These are phyloP conservation scores for Falco naumanni DNA, from an alignment of 2,797 vertebrate genomes.

Conservation along the genomic window DNA sequence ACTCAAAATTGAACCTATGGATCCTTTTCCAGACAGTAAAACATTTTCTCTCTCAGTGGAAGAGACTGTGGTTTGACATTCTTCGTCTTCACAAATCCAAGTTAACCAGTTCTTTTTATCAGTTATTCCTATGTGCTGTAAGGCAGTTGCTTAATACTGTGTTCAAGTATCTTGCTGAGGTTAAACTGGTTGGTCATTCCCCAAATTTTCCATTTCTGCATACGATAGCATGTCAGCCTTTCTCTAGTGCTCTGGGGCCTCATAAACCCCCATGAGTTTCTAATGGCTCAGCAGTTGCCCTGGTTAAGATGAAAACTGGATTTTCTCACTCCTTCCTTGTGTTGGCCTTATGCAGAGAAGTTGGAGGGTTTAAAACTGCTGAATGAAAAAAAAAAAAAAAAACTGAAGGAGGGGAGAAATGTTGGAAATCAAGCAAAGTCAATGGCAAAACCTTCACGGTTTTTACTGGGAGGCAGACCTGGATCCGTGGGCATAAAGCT, in stretches of 20 bases:
- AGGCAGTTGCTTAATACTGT: background rate
- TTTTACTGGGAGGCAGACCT: background rate
- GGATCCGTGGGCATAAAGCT: background rate
- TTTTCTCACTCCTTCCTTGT: background rate
- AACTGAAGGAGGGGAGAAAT: background rate
- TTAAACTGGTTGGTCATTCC: background rate
- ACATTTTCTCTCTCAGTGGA: background rate
- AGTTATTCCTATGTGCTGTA: background rate
- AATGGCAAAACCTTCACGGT: background rate
- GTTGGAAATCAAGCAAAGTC: background rate
- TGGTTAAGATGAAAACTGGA: background rate
- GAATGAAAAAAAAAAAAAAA: background rate
- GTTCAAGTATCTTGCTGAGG: background rate
- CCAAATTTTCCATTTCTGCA: background rate
- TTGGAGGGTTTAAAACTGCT: background rate
- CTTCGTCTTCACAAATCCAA: background rate
- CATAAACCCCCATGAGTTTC: background rate
- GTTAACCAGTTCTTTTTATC: background rate
- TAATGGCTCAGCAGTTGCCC: background rate
- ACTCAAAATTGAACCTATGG: background rate
- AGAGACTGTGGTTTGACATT: constrained; percentile 1
- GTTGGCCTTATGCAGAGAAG: background rate
- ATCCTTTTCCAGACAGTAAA: background rate
- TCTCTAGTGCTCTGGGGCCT: background rate
- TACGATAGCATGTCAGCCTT: background rate